Evolutionary conservation across 2,113 vertebrate species (phyloP).

Genomic region (Desmodus rotundus): DNA sequence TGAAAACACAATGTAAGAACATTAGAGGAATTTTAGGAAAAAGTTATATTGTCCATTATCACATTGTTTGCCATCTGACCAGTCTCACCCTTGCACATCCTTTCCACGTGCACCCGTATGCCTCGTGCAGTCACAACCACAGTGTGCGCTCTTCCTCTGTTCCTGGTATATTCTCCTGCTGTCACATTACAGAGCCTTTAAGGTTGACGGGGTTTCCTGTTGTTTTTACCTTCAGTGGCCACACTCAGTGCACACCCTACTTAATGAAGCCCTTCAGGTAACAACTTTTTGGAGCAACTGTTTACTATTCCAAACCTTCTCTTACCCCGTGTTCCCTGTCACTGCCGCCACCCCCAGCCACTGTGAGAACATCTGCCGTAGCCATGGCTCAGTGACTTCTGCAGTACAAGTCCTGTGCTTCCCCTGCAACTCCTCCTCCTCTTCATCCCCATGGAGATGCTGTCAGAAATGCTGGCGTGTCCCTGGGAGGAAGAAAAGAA

Average conservation of each 20-base stretch:
- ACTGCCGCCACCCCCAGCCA: neutral
- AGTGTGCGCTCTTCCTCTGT: neutral
- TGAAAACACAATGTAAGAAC: neutral
- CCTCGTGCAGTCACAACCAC: neutral
- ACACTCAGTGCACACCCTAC: neutral
- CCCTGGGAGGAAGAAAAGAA: conserved; percentile 38
- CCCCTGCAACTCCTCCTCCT: conserved; percentile 35
- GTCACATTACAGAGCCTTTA: neutral
- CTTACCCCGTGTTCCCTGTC: neutral
- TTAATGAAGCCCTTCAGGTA: neutral
- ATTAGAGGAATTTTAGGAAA: neutral
- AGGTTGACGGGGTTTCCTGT: neutral
- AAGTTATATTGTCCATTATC: neutral
- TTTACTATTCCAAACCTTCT: neutral
- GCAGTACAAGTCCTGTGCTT: neutral
- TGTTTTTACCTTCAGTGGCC: neutral
- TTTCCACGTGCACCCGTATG: neutral
- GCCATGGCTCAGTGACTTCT: conserved; percentile 37
- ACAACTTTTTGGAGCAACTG: neutral
- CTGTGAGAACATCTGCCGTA: conserved; percentile 17
- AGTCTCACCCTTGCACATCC: neutral
- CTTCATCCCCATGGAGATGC: conserved; percentile 65
- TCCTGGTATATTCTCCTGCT: neutral
- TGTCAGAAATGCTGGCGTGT: conserved; percentile 59
- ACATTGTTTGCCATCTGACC: neutral